Evolutionary conservation across 2,797 vertebrate species (phyloP).

Genomic region (Propithecus perrieri): DNA sequence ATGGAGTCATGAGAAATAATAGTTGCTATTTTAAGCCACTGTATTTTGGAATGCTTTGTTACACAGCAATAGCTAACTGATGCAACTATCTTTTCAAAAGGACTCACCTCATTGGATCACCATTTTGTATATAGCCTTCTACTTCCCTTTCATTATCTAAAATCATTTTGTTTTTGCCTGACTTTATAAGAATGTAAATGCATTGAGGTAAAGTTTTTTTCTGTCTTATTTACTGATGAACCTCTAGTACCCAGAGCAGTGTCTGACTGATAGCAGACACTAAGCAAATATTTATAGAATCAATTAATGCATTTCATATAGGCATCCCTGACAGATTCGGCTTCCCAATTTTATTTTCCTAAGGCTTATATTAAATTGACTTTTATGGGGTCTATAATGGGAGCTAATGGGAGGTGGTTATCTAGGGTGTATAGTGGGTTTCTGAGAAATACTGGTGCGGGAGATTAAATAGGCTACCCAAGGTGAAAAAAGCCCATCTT

Average conservation of each 20-base stretch:
- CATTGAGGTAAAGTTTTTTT: background rate
- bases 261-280: background rate
- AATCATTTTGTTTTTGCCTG: background rate
- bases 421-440: background rate
- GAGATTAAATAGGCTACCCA: background rate
- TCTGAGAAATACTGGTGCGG: background rate
- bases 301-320: background rate
- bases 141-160: background rate
- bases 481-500: background rate
- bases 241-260: background rate
- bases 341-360: constrained; percentile 45
- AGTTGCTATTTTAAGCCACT: background rate
- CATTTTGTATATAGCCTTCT: background rate
- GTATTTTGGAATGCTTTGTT: background rate
- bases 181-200: background rate
- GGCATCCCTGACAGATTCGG: background rate
- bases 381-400: background rate
- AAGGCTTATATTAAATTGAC: constrained; percentile 45
- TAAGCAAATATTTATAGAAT: constrained; percentile 50
- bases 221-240: constrained; percentile 1
- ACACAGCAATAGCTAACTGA: background rate
- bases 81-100: background rate
- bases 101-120: background rate
- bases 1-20: background rate
- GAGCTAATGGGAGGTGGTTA: background rate